Percentiles rank a stretch among this genome's conserved stretches.
phyloP scores from a whole-genome alignment of 1,140 invertebrate species.

The Drosophila pectinifera region DNA sequence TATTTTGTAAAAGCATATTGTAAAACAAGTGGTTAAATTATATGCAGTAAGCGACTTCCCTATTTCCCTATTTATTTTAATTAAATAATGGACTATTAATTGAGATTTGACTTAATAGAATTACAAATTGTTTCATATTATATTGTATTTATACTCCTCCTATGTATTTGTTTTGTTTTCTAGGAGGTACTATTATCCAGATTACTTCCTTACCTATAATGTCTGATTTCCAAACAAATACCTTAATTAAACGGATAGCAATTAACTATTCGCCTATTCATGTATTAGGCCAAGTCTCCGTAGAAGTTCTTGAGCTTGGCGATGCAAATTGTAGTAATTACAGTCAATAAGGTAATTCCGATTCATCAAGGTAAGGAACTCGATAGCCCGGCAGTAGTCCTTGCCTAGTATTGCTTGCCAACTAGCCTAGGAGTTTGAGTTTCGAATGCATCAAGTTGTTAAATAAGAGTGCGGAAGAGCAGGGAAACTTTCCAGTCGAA shows the following conservation, averaged over 20 bases:
- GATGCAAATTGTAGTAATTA: conserved; percentile 19
- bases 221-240: not conserved
- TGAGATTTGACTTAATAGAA: not conserved
- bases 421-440: conserved; percentile 11
- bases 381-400: not conserved
- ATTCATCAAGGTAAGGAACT: not conserved
- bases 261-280: not conserved
- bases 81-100: not conserved
- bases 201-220: no score
- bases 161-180: no score
- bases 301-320: not conserved
- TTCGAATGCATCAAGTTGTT: conserved; percentile 26
- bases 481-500: conserved; percentile 27
- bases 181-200: no score
- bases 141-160: no score
- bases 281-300: not conserved
- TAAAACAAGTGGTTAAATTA: not conserved
- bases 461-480: conserved; percentile 10
- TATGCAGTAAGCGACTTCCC: no score
- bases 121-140: no score
- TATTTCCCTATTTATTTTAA: not conserved
- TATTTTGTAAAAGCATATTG: not conserved
- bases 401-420: not conserved
- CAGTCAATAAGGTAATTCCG: conserved; percentile 1
- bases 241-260: not conserved